Base-by-base conservation (phyloP, 2,113 vertebrate species). In the Fregetta grallaria region DNA sequence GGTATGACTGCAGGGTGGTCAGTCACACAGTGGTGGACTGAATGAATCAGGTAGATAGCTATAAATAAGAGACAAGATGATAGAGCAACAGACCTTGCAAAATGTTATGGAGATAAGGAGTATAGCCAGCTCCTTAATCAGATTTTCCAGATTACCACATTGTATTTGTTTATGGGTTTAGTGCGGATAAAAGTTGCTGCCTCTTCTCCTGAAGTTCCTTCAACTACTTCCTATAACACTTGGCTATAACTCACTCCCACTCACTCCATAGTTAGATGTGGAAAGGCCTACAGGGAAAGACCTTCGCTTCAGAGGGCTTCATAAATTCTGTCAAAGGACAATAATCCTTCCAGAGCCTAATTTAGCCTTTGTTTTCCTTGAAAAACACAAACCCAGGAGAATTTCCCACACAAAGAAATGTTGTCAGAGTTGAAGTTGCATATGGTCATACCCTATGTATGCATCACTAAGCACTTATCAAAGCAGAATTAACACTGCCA, bases 241-340 rank as follows among this genome's bases (percentile, higher is more conserved):
- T 0, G 3, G 30, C 36, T 79, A 12, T 71, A 88, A 67, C 13
- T 95, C 92, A 86, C 50, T 92, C 85, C 82, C 32, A 94, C 76
- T 77, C 23, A 15, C 29, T 49, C 29, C 10, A 15, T 0, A 65
- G 36, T 45, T 16, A 42, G 40, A 86, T 56, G 30, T 68, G 32
- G 52, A 89, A 87, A 85, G 45, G n/a, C 26, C 80, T 91, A 52
- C 34, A 73, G 74, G 49, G 67, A 81, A 87, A 65, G 56, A 82
- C 29, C 19, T 92, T 67, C 81, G 36, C 44, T 81, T 84, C 70
- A 87, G 61, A 78, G 26, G 22, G 20, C 27, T 85, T 88, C 36
- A 85, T 81, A 92, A 95, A 68, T 91, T 89, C 61, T 91, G 38
- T 52, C 19, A 81, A 32, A 95, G 65, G 40, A 65, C 65, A 92